These are phyloP conservation scores for Cyclophora albipunctata DNA, from an alignment of 2,888 invertebrate species.

Conservation along the genomic window DNA sequence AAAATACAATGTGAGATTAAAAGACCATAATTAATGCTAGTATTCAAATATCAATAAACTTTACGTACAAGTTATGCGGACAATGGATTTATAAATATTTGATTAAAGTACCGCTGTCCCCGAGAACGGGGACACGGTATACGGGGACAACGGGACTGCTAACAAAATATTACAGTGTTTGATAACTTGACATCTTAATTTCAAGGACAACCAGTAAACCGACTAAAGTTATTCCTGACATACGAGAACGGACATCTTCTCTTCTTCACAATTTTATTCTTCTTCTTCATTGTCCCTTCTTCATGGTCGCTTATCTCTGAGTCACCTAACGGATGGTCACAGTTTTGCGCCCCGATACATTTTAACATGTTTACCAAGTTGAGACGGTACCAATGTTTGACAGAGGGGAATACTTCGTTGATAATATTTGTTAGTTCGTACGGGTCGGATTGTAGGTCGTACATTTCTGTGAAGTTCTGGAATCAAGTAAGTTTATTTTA, in stretches of 20 bases:
- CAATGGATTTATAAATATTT: no score
- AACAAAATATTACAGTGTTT: no score
- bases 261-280: constrained; percentile 9
- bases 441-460: constrained; percentile 81
- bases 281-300: constrained; percentile 6
- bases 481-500: constrained; percentile 28
- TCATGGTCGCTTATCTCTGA: not conserved
- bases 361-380: constrained; percentile 67
- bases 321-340: constrained; percentile 31
- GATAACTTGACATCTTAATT: no score
- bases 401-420: constrained; percentile 61
- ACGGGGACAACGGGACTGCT: no score
- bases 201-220: no score
- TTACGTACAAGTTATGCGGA: no score
- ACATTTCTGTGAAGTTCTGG: constrained; percentile 85
- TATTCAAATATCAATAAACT: no score
- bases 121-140: no score
- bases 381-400: constrained; percentile 67
- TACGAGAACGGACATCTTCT: constrained; percentile 12
- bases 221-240: no score
- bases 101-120: no score
- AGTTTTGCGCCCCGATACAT: constrained; percentile 50
- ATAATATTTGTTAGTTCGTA: constrained; percentile 82
- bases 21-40: no score
- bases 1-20: no score